These are phyloP conservation scores for Anguilla japonica DNA, from an alignment of 2,113 vertebrate genomes.

Conservation along the genomic window DNA sequence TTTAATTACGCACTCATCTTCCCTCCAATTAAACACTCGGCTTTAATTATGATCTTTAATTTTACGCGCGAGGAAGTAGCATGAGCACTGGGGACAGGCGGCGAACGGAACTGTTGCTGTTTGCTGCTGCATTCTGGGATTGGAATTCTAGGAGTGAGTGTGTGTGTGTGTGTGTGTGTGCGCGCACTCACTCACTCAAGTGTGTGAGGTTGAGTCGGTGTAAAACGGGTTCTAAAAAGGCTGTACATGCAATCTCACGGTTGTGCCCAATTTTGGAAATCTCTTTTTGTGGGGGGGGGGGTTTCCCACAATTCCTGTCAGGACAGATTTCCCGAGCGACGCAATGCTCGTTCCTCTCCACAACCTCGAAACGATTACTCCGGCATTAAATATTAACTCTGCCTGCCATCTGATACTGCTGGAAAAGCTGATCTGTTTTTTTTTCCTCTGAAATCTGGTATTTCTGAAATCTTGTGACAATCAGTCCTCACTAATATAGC, in stretches of 20 bases:
- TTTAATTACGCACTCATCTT: neutral
- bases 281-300: conserved; percentile 32
- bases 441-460: neutral
- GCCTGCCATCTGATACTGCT: conserved; percentile 42
- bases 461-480: neutral
- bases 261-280: conserved; percentile 12
- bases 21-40: neutral
- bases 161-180: too few species aligned
- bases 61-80: neutral
- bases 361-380: conserved; percentile 49
- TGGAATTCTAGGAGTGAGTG: neutral
- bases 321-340: conserved; percentile 39
- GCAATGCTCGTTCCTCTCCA: conserved; percentile 38
- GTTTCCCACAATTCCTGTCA: conserved; percentile 30
- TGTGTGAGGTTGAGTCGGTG: neutral
- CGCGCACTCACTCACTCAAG: neutral
- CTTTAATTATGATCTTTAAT: neutral
- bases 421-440: neutral
- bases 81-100: neutral
- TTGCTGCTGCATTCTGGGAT: neutral
- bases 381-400: conserved; percentile 61
- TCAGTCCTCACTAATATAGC: neutral
- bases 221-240: neutral
- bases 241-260: conserved; percentile 16
- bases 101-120: too few species aligned